Evolutionary conservation across 2,797 vertebrate species (phyloP), one percentile per base, ranked within the genome.

Genomic region (Labeo calbasu): DNA sequence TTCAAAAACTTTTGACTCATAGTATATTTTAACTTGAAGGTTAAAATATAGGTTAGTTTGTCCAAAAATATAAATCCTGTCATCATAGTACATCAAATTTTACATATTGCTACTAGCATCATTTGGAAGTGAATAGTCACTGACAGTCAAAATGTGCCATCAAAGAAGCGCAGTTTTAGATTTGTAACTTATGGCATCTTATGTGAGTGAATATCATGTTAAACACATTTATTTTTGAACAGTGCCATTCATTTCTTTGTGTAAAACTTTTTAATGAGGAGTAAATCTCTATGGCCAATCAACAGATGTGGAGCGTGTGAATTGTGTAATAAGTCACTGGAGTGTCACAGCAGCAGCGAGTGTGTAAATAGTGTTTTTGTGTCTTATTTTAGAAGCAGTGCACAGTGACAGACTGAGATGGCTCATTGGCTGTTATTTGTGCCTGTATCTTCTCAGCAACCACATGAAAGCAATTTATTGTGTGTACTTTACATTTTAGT

Each of bases 361-460:
- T 55, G 77, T 83, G 63, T 82, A 75, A 70, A 69, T 77, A 40
- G n/a, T 79, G 28, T 72, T 65, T 77, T 70, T 75, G 63, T 77
- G 70, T 46, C 86, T 82, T 84, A 82, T 84, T 88, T 77, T 85
- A 85, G 84, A 86, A 86, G 73, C 66, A 48, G 81, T 59, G 36
- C 72, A 61, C 70, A 57, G 73, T 84, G 79, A 88, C 75, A 82
- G 77, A 79, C 72, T n/a, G 63, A 75, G 77, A 57, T 82, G 83
- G 53, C 73, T 84, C 71, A 86, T 86, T 65, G 78, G 83, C 55
- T 53, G 86, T 82, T 90, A 87, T 88, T 88, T 84, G 68, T 66
- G 79, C 76, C 28, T 71, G 32, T 19, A 65, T 85, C 84, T 84
- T 87, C 87, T 73, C 63, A 83, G 86, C 69, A 84, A 85, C 77